These are phyloP conservation scores for Nowickia ferox DNA, from an alignment of 2,888 invertebrate species.

Conservation along the genomic window DNA sequence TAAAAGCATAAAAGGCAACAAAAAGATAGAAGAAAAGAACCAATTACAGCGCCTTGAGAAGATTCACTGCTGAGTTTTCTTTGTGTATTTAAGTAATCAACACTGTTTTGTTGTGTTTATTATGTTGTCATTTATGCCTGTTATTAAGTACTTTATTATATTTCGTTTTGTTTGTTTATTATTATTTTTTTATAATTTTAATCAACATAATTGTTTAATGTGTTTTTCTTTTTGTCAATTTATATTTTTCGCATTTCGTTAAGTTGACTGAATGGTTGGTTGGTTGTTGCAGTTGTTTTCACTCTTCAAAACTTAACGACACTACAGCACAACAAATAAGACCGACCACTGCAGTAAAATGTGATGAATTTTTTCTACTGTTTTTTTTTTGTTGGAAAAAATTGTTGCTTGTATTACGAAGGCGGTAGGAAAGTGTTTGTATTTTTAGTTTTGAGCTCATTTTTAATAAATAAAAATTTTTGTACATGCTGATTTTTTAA, in stretches of 20 bases:
- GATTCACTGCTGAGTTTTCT: constrained; percentile 2
- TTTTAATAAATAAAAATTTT: too few species aligned
- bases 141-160: not conserved
- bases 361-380: constrained; percentile 11
- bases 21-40: not conserved
- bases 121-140: constrained; percentile 11
- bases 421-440: not conserved
- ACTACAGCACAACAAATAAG: not conserved
- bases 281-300: constrained; percentile 32
- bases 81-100: constrained; percentile 63
- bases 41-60: constrained; percentile 32
- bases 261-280: constrained; percentile 6
- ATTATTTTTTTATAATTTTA: constrained; percentile 17
- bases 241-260: constrained; percentile 28
- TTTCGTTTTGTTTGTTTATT: not conserved
- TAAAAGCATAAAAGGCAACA: constrained; percentile 26
- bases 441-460: too few species aligned
- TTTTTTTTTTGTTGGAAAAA: constrained; percentile 1
- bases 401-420: constrained; percentile 10
- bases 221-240: constrained; percentile 4
- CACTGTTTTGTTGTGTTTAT: constrained; percentile 39
- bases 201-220: constrained; percentile 56
- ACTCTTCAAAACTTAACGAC: constrained; percentile 34
- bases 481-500: too few species aligned
- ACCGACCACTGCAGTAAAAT: constrained; percentile 45